Evolutionary conservation across 2,113 vertebrate species (phyloP), one percentile per base, ranked within the genome.

Genomic region (Microcebus griseorufus): DNA sequence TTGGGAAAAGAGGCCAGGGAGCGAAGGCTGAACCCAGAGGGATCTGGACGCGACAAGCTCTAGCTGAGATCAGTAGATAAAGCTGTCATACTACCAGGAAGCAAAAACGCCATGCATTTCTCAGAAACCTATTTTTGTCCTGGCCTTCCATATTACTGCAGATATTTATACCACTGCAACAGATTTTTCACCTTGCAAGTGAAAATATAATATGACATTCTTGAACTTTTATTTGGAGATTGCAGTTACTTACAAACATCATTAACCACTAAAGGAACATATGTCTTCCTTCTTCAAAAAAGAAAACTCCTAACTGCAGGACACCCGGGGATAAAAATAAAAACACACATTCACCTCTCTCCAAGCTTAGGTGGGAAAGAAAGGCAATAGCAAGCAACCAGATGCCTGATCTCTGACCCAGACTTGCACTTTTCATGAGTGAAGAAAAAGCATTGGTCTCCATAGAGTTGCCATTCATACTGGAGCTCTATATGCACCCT

Each of bases 71-170:
- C 95, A 78, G 79, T 32, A 58, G 93, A 95, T 95, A 93, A 95
- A 76, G 93, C 39, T 95, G 82, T 91, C 92, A 97, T 69, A 94
- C 76, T 95, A 97, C 84, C 94, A 90, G 92, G 81, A 96, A 95
- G 96, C 84, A 79, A 88, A 94, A 92, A 67, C 32, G 8, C 48
- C 95, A 39, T 25, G 76, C 76, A 93, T 88, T 98, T 98, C 96
- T 97, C 93, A 96, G 98, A 98, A 98, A 95, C 65, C 96, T 98
- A 94, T 97, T 98, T 98, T 80, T 58, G 83, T 93, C 97, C 92
- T 93, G 86, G 64, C 94, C 55, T 76, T 90, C 93, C 37, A 53
- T 60, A 93, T 67, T 55, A 53, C 89, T 96, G 95, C 42, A 84
- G 95, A 97, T 97, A 89, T 95, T 97, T 90, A 94, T 90, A 90